Conservation (phyloP, 2,888 invertebrate species). For the Sinentomon sp. region DNA sequence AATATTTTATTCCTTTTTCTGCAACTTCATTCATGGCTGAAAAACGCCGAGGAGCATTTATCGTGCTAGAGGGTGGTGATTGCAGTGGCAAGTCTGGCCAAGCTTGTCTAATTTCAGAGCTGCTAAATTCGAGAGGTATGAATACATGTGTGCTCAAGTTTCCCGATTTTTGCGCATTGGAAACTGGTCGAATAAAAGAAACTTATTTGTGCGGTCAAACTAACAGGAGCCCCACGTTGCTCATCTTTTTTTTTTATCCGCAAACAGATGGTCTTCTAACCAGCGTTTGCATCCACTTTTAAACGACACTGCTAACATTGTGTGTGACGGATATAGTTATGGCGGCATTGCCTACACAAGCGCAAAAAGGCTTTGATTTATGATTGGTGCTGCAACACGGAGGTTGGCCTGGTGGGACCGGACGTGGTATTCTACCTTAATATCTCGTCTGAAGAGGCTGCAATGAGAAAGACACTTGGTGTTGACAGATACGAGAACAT, state of each 20-base stretch:
- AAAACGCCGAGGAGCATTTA: constrained; percentile 64
- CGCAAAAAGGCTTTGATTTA: constrained; percentile 40
- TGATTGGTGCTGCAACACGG: constrained; percentile 68
- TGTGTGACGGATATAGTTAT: neutral
- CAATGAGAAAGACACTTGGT: constrained; percentile 44
- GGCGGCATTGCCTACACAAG: too few species aligned
- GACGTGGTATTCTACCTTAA: constrained; percentile 59
- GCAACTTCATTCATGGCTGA: too few species aligned
- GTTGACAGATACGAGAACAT: constrained; percentile 43
- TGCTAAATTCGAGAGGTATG: too few species aligned
- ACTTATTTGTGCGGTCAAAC: constrained; percentile 42
- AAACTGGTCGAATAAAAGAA: constrained; percentile 50
- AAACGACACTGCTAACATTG: neutral
- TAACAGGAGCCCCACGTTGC: constrained; percentile 45
- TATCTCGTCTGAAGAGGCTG: constrained; percentile 30
- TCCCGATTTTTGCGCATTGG: constrained; percentile 24
- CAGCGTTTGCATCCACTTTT: neutral
- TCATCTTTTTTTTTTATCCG: constrained; percentile 71
- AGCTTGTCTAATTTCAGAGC: constrained; percentile 33
- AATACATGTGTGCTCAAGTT: too few species aligned
- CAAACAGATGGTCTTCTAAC: constrained; percentile 49
- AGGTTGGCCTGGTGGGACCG: constrained; percentile 59
- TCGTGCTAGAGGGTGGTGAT: constrained; percentile 83
- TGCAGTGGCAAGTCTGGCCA: constrained; percentile 88
- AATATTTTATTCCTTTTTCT: too few species aligned